Conservation (phyloP, 2,113 vertebrate species). For the Calyptomena viridis region DNA sequence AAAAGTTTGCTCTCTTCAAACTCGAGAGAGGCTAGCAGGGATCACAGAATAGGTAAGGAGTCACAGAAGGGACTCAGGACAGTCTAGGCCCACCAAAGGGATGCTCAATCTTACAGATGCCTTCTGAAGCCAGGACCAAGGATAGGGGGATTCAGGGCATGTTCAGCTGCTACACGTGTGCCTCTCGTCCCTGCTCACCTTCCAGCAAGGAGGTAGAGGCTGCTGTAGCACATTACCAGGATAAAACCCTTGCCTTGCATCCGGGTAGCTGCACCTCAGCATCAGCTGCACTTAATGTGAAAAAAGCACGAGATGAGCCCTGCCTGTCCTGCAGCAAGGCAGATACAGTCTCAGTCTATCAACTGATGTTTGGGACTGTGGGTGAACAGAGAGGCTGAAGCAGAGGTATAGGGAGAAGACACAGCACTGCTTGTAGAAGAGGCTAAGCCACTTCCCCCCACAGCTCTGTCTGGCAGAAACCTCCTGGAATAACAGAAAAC, state of each 20-base stretch:
- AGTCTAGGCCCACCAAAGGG: not conserved
- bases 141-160: not conserved
- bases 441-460: not conserved
- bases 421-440: not conserved
- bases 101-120: not conserved
- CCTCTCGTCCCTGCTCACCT: not conserved
- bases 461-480: not conserved
- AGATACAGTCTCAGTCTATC: not conserved
- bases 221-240: not conserved
- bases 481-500: not conserved
- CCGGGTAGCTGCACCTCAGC: not conserved
- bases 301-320: not conserved
- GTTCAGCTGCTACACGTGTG: rapidly evolving
- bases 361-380: not conserved
- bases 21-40: not conserved
- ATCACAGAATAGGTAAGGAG: not conserved
- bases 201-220: not conserved
- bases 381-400: not conserved
- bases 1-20: not conserved
- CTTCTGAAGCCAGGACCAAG: not conserved
- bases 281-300: not conserved
- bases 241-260: not conserved
- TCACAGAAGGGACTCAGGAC: not conserved
- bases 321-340: not conserved
- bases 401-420: not conserved